Evolutionary conservation across 1,140 invertebrate genomes (phyloP).

Genomic region (Caenorhabditis remanei): DNA sequence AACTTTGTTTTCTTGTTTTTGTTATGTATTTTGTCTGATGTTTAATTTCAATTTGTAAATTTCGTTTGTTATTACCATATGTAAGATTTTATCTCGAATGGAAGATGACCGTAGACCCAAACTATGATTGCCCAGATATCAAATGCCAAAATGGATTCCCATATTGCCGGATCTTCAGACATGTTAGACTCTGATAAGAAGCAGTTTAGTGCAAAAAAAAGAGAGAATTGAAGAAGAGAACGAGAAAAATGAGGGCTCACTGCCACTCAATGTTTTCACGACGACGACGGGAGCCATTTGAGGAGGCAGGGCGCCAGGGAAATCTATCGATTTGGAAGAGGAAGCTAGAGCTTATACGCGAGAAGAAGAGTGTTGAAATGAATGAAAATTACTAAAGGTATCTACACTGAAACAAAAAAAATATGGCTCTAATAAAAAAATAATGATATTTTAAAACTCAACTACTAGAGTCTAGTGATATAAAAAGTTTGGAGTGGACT

Average conservation of each 20-base stretch:
- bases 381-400: neutral
- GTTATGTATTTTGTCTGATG: neutral
- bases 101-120: conserved; percentile 42
- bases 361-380: neutral
- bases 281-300: neutral
- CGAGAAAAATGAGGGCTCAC: neutral
- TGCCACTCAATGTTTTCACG: conserved; percentile 22
- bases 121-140: conserved; percentile 34
- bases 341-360: neutral
- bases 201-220: neutral
- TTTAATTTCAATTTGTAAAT: neutral
- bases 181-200: conserved; percentile 6
- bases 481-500: too few relatives aligned
- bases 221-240: neutral
- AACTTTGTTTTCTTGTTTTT: neutral
- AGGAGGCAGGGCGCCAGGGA: conserved; percentile 6
- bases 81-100: conserved; percentile 55
- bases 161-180: conserved; percentile 36
- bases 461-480: too few relatives aligned
- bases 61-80: conserved; percentile 15
- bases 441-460: neutral
- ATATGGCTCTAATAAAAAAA: neutral
- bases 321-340: conserved; percentile 40
- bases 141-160: conserved; percentile 48
- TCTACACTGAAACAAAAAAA: too few relatives aligned